A percentile compares a stretch with the other conserved stretches of the same genome.
These are phyloP conservation scores for Drosophila insularis DNA, from an alignment of 1,140 invertebrate genomes.

Conservation along the genomic window DNA sequence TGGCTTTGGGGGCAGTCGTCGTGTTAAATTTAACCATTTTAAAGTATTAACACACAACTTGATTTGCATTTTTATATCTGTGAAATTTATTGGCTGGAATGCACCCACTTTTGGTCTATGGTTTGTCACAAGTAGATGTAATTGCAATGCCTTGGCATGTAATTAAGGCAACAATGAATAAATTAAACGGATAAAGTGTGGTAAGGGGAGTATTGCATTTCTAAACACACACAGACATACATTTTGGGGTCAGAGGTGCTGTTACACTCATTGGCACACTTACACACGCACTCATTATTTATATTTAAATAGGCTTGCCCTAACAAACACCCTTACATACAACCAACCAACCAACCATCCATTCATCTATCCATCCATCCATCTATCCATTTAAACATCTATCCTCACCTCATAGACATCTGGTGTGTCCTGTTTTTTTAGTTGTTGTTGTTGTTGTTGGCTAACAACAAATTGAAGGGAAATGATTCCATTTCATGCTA, in stretches of 20 bases:
- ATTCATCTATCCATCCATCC: neutral
- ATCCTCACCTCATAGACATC: slow-evolving; percentile 48
- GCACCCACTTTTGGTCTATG: neutral
- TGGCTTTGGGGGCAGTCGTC: too few relatives aligned
- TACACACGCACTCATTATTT: slow-evolving; percentile 7
- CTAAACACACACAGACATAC: neutral
- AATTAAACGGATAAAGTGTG: neutral
- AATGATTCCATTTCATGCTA: slow-evolving; percentile 82
- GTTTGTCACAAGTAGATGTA: neutral
- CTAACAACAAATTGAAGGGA: slow-evolving; percentile 81
- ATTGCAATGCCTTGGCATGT: slow-evolving; percentile 4
- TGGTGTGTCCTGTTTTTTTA: slow-evolving; percentile 56
- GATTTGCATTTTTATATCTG: neutral
- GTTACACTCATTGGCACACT: neutral
- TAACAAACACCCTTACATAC: neutral
- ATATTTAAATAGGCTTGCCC: slow-evolving; percentile 8
- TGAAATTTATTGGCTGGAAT: neutral
- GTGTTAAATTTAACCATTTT: neutral
- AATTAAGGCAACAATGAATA: slow-evolving; percentile 6
- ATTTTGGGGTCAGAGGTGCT: slow-evolving; percentile 5
- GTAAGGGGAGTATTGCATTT: neutral
- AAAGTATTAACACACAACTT: neutral
- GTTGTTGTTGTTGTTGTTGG: slow-evolving; percentile 53
- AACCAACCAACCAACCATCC: neutral
- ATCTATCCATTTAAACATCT: slow-evolving; percentile 53